phyloP scores from a whole-genome alignment of 92 coral and sea anemone species.

The Porites lobata region DNA sequence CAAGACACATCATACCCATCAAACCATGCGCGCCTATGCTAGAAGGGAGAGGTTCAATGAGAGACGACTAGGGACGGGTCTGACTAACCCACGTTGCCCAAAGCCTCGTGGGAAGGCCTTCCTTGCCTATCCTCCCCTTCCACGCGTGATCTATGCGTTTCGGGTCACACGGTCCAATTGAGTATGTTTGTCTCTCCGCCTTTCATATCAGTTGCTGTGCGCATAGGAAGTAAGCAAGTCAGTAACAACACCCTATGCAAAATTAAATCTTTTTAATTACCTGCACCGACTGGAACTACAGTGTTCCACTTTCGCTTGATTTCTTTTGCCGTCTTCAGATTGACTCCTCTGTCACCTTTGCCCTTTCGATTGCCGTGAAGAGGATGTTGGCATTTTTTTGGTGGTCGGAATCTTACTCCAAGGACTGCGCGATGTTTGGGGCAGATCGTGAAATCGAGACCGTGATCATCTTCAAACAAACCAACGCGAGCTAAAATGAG shows the following conservation, averaged over 20 bases:
- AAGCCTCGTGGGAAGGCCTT: no score
- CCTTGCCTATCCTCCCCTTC: no score
- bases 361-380: slow-evolving; percentile 25
- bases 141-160: no score
- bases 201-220: no score
- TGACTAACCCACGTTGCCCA: no score
- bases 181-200: no score
- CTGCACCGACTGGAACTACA: slow-evolving; percentile 44
- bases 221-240: not conserved
- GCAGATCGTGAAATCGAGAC: slow-evolving; percentile 27
- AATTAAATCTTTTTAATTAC: slow-evolving; percentile 31
- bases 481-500: slow-evolving; percentile 28
- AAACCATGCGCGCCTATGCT: no score
- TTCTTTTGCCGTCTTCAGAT: slow-evolving; percentile 27
- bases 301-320: slow-evolving; percentile 34
- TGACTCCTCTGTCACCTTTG: slow-evolving; percentile 23
- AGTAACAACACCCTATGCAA: not conserved
- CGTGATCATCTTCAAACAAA: slow-evolving; percentile 20
- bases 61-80: no score
- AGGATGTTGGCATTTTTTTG: slow-evolving; percentile 45
- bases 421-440: slow-evolving; percentile 39
- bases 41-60: no score
- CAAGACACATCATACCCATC: no score
- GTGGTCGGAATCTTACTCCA: slow-evolving; percentile 34
- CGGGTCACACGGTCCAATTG: no score